Conservation (phyloP, 2,888 invertebrate genomes). For the Clusia tigrina region DNA sequence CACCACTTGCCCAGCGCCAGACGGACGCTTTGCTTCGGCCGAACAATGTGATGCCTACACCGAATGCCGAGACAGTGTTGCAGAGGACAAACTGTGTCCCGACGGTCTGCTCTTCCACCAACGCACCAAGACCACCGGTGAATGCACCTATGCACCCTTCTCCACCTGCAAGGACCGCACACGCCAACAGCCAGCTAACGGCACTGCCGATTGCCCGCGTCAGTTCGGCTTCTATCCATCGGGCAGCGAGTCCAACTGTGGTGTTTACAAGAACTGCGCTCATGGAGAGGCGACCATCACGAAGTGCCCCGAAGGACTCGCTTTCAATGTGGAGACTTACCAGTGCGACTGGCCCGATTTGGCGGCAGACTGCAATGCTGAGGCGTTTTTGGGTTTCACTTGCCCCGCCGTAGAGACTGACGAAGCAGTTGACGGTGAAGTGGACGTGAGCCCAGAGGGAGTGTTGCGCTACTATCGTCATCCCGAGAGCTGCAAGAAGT, state of each 20-base stretch:
- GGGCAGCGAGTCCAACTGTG: conserved; percentile 74
- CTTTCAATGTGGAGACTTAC: conserved; percentile 76
- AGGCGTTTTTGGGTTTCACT: conserved; percentile 78
- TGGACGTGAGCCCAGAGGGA: conserved; percentile 55
- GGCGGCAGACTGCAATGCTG: conserved; percentile 80
- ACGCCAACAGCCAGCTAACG: conserved; percentile 67
- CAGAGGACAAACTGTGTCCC: conserved; percentile 79
- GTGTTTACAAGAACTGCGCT: conserved; percentile 82
- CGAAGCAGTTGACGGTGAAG: conserved; percentile 52
- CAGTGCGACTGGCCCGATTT: conserved; percentile 90
- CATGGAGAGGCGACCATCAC: conserved; percentile 77
- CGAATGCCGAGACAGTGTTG: conserved; percentile 75
- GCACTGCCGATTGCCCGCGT: conserved; percentile 78
- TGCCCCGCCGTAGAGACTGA: conserved; percentile 67
- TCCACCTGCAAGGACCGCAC: conserved; percentile 78
- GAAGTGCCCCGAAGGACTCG: conserved; percentile 84
- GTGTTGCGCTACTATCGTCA: conserved; percentile 63
- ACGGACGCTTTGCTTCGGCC: conserved; percentile 73
- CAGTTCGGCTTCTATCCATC: conserved; percentile 72
- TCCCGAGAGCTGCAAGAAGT: conserved; percentile 80
- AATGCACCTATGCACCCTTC: conserved; percentile 85
- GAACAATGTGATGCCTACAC: conserved; percentile 79
- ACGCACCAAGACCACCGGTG: conserved; percentile 66
- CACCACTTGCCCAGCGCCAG: conserved; percentile 70
- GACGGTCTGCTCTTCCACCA: conserved; percentile 83